Evolutionary conservation across 2,797 vertebrate genomes (phyloP), one percentile per base, ranked within the genome.

Genomic region (Phataginus tetradactyla): DNA sequence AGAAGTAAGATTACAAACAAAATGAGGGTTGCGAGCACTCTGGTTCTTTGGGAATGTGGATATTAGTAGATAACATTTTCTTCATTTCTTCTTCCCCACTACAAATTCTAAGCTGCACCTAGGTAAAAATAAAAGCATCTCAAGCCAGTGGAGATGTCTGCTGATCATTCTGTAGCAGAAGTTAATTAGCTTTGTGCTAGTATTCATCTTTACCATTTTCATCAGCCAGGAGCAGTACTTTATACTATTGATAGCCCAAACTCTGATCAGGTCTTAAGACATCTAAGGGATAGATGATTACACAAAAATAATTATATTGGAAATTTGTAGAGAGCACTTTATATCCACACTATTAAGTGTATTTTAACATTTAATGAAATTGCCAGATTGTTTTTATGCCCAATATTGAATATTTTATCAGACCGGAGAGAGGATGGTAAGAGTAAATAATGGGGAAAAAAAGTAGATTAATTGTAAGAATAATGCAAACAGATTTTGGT

Each of bases 291-390:
- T 79, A 17, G 27, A n/a, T 93, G 85, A 89, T 94, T 69, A 72
- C 21, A 61, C 91, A 49, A 87, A 96, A 96, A 84, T 81, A 21
- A 94, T 77, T 92, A 14, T 87, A 86, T 75, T 59, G 91, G 66
- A n/a, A 88, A 77, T 92, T 87, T 87, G 42, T 84, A 59, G 77
- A 93, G 90, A 83, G 34, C 23, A 72, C 45, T 89, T 91, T 45
- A 77, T 88, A 90, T 32, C 34, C 88, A 7, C 90, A 45, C 42
- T 92, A 61, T 87, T 79, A 88, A 88, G 45, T 92, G 34, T 34
- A 86, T 88, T 97, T 94, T 93, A 90, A 90, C 63, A 78, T 94
- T 95, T 95, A 86, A 85, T 96, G 66, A 95, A 95, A 95, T 95
- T 95, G 5, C 57, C 51, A 93, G 71, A 45, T 94, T 95, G 90